These are phyloP conservation scores for Oxyruncus cristatus DNA, from an alignment of 2,113 vertebrate genomes.

Conservation along the genomic window DNA sequence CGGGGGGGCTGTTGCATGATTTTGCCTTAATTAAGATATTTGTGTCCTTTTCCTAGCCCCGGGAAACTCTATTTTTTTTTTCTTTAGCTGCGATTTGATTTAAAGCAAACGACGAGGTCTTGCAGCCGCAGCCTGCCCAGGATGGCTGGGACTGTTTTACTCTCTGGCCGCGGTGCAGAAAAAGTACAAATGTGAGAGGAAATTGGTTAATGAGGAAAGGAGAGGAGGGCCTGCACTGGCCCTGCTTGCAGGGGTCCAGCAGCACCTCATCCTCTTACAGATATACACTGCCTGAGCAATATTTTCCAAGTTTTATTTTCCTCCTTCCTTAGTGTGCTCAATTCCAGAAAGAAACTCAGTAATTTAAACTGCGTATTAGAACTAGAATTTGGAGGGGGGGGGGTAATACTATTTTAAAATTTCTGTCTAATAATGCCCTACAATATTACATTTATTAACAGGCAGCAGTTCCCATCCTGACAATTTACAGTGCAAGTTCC, in stretches of 20 bases:
- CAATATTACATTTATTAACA: constrained; percentile 33
- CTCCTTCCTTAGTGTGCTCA: neutral
- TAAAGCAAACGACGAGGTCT: constrained; percentile 39
- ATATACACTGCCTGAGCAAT: neutral
- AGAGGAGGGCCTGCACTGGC: neutral
- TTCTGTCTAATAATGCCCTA: neutral
- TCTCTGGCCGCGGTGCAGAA: constrained; percentile 45
- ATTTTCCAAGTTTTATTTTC: neutral
- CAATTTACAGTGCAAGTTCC: constrained; percentile 2
- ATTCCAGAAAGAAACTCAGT: neutral
- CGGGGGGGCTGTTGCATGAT: neutral
- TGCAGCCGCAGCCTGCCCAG: constrained; percentile 2
- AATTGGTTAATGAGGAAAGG: constrained; percentile 57
- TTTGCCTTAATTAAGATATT: constrained; percentile 61
- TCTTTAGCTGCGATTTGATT: constrained; percentile 21
- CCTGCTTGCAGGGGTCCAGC: constrained; percentile 5
- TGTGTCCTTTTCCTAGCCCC: constrained; percentile 44
- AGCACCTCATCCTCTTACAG: constrained; percentile 40
- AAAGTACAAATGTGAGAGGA: constrained; percentile 62
- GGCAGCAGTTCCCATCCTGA: constrained; percentile 24
- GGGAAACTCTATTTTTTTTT: neutral
- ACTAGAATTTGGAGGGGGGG: neutral
- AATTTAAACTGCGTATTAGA: neutral
- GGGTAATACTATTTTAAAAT: neutral
- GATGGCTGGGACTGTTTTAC: constrained; percentile 29